Evolutionary conservation across 2,888 invertebrate species (phyloP).

Genomic region (Amblyteles armatorius): DNA sequence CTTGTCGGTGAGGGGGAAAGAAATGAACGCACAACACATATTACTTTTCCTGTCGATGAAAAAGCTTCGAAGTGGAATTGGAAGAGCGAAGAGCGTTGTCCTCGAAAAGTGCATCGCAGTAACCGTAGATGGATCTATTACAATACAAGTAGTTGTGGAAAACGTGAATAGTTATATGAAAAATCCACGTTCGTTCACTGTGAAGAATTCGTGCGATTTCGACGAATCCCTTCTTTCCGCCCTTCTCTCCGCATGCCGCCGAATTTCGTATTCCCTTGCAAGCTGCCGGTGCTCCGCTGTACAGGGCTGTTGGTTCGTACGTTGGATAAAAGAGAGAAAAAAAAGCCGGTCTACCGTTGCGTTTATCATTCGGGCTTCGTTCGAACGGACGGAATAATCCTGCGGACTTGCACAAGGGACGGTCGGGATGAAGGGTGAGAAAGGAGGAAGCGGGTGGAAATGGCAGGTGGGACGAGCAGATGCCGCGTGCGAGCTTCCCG

Average conservation of each 20-base stretch:
- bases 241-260: slow-evolving; percentile 2
- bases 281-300: slow-evolving; percentile 33
- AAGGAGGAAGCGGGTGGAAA: slow-evolving; percentile 52
- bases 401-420: slow-evolving; percentile 58
- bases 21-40: neutral
- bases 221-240: slow-evolving; percentile 37
- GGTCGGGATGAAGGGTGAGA: slow-evolving; percentile 37
- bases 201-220: slow-evolving; percentile 40
- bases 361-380: slow-evolving; percentile 64
- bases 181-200: slow-evolving; percentile 41
- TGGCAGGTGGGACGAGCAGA: slow-evolving; percentile 61
- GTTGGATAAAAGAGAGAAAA: slow-evolving; percentile 17
- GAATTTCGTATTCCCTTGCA: slow-evolving; percentile 57
- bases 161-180: slow-evolving; percentile 40
- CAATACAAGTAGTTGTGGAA: slow-evolving; percentile 1
- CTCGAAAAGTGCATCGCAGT: neutral
- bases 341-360: slow-evolving; percentile 39
- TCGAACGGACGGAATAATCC: slow-evolving; percentile 64
- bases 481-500: slow-evolving; percentile 52
- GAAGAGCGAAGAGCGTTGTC: neutral
- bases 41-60: neutral
- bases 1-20: neutral
- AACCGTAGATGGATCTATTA: slow-evolving; percentile 7
- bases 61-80: neutral
- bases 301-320: slow-evolving; percentile 29